Conservation (phyloP, 2,797 vertebrate genomes). For the Paguma larvata region DNA sequence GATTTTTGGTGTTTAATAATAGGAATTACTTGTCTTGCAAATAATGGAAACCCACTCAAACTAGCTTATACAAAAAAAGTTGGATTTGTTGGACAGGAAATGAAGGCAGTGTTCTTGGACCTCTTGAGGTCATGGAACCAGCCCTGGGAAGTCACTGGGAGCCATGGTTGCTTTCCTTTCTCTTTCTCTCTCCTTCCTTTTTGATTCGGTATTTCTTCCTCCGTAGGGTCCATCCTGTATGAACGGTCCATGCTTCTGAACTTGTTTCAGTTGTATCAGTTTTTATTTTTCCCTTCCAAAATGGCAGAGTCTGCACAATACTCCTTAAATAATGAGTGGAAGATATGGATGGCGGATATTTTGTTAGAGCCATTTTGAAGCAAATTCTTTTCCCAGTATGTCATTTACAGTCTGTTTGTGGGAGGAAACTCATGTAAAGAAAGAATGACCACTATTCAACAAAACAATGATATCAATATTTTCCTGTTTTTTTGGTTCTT, state of each 20-base stretch:
- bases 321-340: neutral
- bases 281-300: conserved; percentile 32
- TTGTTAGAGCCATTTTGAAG: conserved; percentile 13
- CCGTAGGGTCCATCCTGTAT: neutral
- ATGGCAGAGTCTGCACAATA: neutral
- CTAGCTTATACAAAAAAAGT: neutral
- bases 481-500: conserved; percentile 57
- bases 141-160: neutral
- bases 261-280: neutral
- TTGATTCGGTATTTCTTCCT: neutral
- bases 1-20: neutral
- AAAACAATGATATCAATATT: neutral
- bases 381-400: conserved; percentile 38
- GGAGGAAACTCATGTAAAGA: neutral
- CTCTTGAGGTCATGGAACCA: neutral
- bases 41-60: neutral
- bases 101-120: neutral
- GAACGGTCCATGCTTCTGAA: conserved; percentile 8
- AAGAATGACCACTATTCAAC: neutral
- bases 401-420: conserved; percentile 20
- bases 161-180: neutral
- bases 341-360: neutral
- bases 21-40: conserved; percentile 31
- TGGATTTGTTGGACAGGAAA: neutral
- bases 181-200: neutral